Base-by-base conservation (phyloP, 2,797 vertebrate genomes). In the Neomorphus geoffroyi region DNA sequence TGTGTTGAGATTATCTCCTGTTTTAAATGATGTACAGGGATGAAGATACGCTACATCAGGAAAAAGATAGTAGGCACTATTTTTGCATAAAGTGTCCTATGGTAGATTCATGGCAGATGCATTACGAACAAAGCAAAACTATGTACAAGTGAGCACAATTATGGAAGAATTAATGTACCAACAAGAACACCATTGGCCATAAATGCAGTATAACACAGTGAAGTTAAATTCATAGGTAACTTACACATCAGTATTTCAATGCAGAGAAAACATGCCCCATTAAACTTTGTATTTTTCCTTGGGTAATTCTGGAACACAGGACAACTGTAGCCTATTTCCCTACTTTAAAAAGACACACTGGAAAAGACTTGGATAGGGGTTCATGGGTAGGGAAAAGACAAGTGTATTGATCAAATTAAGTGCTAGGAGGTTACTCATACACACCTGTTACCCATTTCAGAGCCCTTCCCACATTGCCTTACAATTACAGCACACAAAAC, bases 141-240 rank as follows among this genome's bases (percentile, higher is more conserved):
- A 22, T 2, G n/a, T 53, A 54, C 22, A 56, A 62, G 56, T 66
- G 75, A 64, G 41, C 60, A 73, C 15, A 73, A 78, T 61, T 58
- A 81, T 0, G 8, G 58, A 74, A 74, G 64, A 92, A 82, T 82
- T 82, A 84, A 90, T 43, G 78, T 28, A 88, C 57, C 71, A 82
- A 51, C 58, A 70, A 88, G 57, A 88, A 43, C 60, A 77, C 86
- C 37, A 53, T 24, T 54, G 33, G 64, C 57, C 57, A 64, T 37
- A 90, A 88, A 80, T 2, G 64, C 62, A 46, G 37, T n/a, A 18
- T 18, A 84, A 86, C 46, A 62, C 6, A 82, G 60, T 4, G 24
- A 94, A 92, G 88, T 75, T n/a, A 82, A 82, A 88, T 51, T 77
- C 33, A 41, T 26, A 75, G 61, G 66, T 92, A 69, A 93, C 86